These are phyloP conservation scores for Drosophila orena DNA, from an alignment of 1,140 invertebrate genomes.

Conservation along the genomic window DNA sequence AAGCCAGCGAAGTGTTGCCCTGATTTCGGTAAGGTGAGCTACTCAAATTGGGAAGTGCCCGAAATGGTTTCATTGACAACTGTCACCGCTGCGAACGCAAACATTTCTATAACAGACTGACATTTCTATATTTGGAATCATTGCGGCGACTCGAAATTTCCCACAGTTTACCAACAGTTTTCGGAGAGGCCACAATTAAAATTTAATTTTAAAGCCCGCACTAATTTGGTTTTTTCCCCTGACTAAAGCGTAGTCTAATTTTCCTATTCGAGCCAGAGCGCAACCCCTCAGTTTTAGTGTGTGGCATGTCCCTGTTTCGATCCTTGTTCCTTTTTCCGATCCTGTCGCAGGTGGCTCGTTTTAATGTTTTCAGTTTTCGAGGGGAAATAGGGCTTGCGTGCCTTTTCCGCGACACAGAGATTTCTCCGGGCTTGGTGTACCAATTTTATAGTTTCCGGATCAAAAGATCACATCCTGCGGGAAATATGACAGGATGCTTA, in stretches of 20 bases:
- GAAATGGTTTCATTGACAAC: conserved; percentile 64
- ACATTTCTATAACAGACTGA: conserved; percentile 16
- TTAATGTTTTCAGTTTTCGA: conserved; percentile 26
- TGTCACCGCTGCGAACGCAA: conserved; percentile 39
- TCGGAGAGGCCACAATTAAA: conserved; percentile 54
- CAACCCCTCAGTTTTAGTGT: conserved; percentile 25
- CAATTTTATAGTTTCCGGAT: conserved; percentile 84
- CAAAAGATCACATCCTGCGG: conserved; percentile 82
- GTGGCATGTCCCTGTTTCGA: conserved; percentile 2
- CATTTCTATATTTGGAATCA: conserved; percentile 51
- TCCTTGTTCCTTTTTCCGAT: conserved; percentile 23
- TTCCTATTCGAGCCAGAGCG: conserved; percentile 19
- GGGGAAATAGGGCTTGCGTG: conserved; percentile 53
- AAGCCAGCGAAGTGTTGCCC: conserved; percentile 55
- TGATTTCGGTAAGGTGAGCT: conserved; percentile 64
- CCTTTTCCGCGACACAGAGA: conserved; percentile 51
- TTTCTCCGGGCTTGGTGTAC: conserved; percentile 45
- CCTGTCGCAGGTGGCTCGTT: conserved; percentile 67
- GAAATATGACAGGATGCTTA: conserved; percentile 76
- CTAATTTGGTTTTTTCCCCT: conserved; percentile 56
- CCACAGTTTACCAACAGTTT: conserved; percentile 42
- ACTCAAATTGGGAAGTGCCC: conserved; percentile 48
- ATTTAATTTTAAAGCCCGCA: conserved; percentile 66
- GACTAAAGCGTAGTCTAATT: conserved; percentile 50
- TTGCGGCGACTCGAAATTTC: conserved; percentile 5